Evolutionary conservation across 1,140 invertebrate genomes (phyloP).

Genomic region (Pseudomyrmex flavicornis): DNA sequence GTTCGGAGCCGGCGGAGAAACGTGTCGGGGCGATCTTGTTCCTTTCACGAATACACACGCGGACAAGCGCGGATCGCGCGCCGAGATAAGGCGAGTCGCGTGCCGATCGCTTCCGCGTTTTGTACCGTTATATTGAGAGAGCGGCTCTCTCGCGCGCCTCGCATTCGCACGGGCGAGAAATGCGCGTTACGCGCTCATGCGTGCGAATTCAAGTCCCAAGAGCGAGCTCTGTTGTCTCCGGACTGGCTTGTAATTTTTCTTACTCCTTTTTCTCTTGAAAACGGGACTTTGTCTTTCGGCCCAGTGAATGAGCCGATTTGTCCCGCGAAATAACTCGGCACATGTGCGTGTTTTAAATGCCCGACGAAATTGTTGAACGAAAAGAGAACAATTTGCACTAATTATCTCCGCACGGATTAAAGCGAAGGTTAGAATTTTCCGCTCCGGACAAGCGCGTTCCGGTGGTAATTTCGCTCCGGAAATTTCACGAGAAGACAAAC

Average conservation of each 20-base stretch:
- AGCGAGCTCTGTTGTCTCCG: conserved; percentile 5
- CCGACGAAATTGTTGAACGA: background rate
- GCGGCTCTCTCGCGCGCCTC: conserved; percentile 41
- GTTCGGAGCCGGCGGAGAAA: conserved; percentile 37
- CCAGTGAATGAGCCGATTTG: conserved; percentile 35
- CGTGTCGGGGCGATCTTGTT: conserved; percentile 27
- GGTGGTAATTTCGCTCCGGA: no score
- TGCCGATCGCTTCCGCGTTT: conserved; percentile 82
- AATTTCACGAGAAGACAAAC: no score
- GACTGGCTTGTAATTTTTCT: conserved; percentile 42
- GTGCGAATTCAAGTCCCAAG: conserved; percentile 35
- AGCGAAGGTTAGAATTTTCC: no score
- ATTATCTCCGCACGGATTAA: no score
- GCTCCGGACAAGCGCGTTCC: no score
- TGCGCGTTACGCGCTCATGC: conserved; percentile 38
- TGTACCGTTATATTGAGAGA: conserved; percentile 78
- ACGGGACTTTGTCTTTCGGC: conserved; percentile 51
- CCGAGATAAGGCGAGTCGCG: conserved; percentile 74
- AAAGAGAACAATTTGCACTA: background rate
- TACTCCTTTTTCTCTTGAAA: conserved; percentile 55
- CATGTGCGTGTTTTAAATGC: no score
- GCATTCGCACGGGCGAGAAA: conserved; percentile 53
- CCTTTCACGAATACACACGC: conserved; percentile 60
- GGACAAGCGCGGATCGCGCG: conserved; percentile 46
- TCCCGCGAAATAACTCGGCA: background rate